Evolutionary conservation across 2,888 invertebrate species (phyloP).

Genomic region (Lithosia quadra): DNA sequence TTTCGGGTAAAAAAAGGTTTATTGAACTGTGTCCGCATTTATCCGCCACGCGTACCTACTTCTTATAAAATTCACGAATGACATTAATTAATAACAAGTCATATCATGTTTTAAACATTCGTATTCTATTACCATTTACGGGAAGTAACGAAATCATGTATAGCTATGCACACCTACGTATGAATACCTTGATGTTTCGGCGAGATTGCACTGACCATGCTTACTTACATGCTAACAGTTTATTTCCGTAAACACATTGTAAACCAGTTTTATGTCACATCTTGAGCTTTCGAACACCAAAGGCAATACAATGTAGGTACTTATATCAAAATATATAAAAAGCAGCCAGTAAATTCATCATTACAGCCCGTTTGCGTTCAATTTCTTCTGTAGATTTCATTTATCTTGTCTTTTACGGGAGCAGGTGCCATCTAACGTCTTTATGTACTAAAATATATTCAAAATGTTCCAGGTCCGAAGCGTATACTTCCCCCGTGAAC

Average conservation of each 20-base stretch:
- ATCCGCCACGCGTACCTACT: too few relatives aligned
- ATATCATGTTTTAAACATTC: not conserved
- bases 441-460: not conserved
- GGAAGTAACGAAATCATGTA: not conserved
- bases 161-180: not conserved
- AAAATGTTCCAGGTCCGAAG: slow-evolving; percentile 81
- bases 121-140: not conserved
- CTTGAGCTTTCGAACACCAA: not conserved
- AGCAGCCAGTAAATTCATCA: not conserved
- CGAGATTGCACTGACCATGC: not conserved
- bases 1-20: too few relatives aligned
- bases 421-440: not conserved
- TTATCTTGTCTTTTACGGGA: not conserved
- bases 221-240: not conserved
- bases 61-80: not conserved
- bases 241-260: slow-evolving; percentile 3
- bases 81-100: not conserved
- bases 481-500: slow-evolving; percentile 91
- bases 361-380: not conserved
- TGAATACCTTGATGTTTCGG: not conserved
- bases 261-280: slow-evolving; percentile 4
- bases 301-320: not conserved
- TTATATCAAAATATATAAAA: not conserved
- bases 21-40: not conserved
- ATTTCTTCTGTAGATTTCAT: not conserved